phyloP scores from a whole-genome alignment of 2,797 vertebrate genomes.

The Podarcis lilfordi region DNA sequence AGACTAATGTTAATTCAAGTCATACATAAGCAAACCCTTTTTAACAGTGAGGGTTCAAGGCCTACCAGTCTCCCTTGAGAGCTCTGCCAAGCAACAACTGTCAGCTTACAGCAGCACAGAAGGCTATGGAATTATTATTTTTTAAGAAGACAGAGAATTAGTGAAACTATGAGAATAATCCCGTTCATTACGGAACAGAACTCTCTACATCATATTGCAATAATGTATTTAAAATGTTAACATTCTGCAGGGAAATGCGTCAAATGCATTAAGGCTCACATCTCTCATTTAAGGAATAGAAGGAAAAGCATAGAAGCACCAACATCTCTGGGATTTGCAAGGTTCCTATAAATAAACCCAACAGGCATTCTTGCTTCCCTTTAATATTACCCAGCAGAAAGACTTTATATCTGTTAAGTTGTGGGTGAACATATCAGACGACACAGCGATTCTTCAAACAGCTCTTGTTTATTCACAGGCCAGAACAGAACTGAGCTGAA shows the following conservation, averaged over 20 bases:
- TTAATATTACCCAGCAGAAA: conserved; percentile 1
- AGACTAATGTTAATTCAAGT: not conserved
- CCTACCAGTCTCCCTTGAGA: not conserved
- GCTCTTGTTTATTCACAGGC: no score
- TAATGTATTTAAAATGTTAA: conserved; percentile 23
- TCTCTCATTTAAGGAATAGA: not conserved
- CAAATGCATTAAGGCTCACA: conserved; percentile 18
- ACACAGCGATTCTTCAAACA: no score
- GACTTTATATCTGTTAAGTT: not conserved
- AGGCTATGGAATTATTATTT: not conserved
- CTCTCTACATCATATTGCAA: not conserved
- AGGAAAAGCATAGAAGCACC: not conserved
- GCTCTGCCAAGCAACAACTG: not conserved
- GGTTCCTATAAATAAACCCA: conserved; percentile 25
- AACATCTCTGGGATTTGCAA: not conserved
- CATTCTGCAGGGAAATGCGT: not conserved
- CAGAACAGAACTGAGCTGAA: no score
- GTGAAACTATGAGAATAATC: not conserved
- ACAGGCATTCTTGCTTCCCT: conserved; percentile 13
- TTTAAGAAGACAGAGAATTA: not conserved
- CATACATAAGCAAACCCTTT: not conserved
- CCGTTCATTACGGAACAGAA: conserved; percentile 4
- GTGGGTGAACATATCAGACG: no score
- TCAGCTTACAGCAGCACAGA: not conserved
- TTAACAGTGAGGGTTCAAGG: not conserved